These are phyloP conservation scores for Gadopsis marmoratus DNA, from an alignment of 2,797 vertebrate species.

Conservation along the genomic window DNA sequence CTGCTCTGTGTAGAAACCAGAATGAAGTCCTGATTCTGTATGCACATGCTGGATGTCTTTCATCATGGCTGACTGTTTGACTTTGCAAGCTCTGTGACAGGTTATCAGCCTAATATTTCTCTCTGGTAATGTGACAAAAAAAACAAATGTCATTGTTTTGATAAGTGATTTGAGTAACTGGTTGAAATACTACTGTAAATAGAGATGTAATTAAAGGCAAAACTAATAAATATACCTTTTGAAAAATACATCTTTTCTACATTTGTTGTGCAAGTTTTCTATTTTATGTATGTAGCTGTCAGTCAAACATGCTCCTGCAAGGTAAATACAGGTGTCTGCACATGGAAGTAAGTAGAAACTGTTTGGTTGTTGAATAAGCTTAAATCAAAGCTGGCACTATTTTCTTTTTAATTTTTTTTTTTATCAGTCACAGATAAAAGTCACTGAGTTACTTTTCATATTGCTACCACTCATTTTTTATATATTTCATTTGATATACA, in stretches of 20 bases:
- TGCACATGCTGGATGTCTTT: constrained; percentile 20
- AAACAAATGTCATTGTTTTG: constrained; percentile 47
- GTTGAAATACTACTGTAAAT: constrained; percentile 79
- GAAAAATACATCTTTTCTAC: constrained; percentile 39
- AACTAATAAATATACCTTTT: constrained; percentile 74
- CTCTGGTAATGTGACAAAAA: constrained; percentile 21
- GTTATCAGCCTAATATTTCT: constrained; percentile 18
- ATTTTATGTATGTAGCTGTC: background rate
- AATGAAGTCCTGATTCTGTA: constrained; percentile 18
- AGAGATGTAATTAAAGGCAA: constrained; percentile 78
- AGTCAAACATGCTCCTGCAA: background rate
- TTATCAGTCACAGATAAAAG: background rate
- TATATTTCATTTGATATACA: background rate
- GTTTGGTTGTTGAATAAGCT: background rate
- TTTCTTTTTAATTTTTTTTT: background rate
- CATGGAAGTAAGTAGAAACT: background rate
- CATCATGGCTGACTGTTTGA: constrained; percentile 16
- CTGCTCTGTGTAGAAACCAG: constrained; percentile 14
- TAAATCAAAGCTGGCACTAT: background rate
- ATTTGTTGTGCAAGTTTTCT: background rate
- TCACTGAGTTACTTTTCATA: background rate
- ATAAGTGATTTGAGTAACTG: constrained; percentile 47
- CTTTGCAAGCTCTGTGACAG: constrained; percentile 3
- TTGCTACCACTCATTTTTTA: background rate
- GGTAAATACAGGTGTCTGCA: background rate